Evolutionary conservation across 2,888 invertebrate genomes (phyloP), one percentile per base, ranked within the genome.

Genomic region (Polylopha cassiicola): DNA sequence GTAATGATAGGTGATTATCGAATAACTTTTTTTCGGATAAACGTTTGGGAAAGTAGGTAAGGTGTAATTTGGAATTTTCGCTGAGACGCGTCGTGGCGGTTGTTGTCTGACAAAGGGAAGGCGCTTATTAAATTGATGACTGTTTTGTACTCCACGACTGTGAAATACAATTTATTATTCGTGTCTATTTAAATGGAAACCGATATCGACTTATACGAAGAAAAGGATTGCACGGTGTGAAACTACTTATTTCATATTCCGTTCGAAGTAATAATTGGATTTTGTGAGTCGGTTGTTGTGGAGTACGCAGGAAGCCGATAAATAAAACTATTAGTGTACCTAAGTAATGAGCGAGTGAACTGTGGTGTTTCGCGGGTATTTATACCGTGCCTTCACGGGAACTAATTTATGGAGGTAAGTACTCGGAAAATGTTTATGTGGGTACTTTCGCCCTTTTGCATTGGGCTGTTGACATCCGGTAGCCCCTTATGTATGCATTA

Each of bases 401-500:
- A 81, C 77, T 80, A 81, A 84, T 84, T 85, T 85, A 84, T 84
- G 82, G 77, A 78, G 73, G 75, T 76, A 80, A 81, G 82, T 85
- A 82, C 84, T 74, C 77, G 75, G 84, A 84, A 85, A 84, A 80
- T 80, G 80, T 85, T 82, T 82, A 84, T 81, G 76, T 78, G 72
- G 61, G 65, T 65, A 66, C 64, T 62, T 52, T 53, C 53, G 64
- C 59, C 67, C 70, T 61, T 68, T 64, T 68, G 53, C 65, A 64
- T 67, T 61, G 46, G 53, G 58, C 57, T 63, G 76, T 67, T 77
- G 81, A 80, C 80, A 77, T 82, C 79, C 81, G 82, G 76, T 50
- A 51, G 55, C 56, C 63, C 64, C 58, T 60, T 66, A 61, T 64
- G 18, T 22, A 22, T 30, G 52, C 18, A 23, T 20, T n/a, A n/a